phyloP scores from a whole-genome alignment of 2,888 invertebrate genomes.

The Drosophila acutilabella region DNA sequence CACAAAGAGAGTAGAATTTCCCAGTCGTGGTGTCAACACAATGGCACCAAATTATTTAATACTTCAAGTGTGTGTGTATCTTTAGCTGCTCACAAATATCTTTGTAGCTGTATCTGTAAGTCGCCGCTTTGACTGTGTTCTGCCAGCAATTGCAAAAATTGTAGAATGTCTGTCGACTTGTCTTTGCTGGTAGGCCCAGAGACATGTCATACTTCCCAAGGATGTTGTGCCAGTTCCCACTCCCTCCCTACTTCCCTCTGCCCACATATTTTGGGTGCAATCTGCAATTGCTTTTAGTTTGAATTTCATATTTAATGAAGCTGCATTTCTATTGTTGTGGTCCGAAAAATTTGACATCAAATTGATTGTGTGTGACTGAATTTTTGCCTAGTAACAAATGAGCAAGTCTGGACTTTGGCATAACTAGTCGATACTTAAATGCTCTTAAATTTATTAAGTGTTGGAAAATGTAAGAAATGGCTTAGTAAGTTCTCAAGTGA shows the following conservation, averaged over 20 bases:
- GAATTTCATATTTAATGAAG: slow-evolving; percentile 78
- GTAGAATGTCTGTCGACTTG: slow-evolving; percentile 45
- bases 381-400: slow-evolving; percentile 53
- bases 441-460: slow-evolving; percentile 21
- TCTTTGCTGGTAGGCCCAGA: slow-evolving; percentile 17
- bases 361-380: slow-evolving; percentile 56
- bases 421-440: not conserved
- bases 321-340: slow-evolving; percentile 70
- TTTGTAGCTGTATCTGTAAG: slow-evolving; percentile 25
- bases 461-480: not conserved
- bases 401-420: not conserved
- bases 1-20: slow-evolving; percentile 42
- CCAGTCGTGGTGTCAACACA: slow-evolving; percentile 71
- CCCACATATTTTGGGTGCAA: slow-evolving; percentile 39
- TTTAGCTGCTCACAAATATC: not conserved
- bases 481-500: too few relatives aligned
- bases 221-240: slow-evolving; percentile 29
- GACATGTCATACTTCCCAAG: slow-evolving; percentile 38
- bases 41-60: slow-evolving; percentile 82
- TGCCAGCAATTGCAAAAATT: slow-evolving; percentile 61
- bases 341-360: slow-evolving; percentile 56
- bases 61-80: slow-evolving; percentile 71
- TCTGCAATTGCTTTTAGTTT: slow-evolving; percentile 73
- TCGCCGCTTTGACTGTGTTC: slow-evolving; percentile 52
- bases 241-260: not conserved